Conservation (phyloP, 2,797 vertebrate genomes). For the Gymnodraco acuticeps region DNA sequence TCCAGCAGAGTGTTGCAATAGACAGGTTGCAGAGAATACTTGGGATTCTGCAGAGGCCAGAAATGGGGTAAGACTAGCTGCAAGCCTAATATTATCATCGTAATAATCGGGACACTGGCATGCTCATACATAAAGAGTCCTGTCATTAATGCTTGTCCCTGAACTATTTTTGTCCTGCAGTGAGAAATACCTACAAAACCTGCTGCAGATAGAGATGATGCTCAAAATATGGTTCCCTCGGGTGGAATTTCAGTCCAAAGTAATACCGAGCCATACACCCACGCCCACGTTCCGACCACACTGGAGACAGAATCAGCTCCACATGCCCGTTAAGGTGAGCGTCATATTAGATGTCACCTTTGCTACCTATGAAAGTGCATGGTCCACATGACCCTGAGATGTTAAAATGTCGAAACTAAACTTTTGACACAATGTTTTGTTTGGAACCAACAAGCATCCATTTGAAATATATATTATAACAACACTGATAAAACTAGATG, state of each 20-base stretch:
- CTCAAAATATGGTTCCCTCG: conserved; percentile 92
- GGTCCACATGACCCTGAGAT: neutral
- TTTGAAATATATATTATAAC: neutral
- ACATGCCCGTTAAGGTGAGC: conserved; percentile 74
- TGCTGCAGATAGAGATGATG: conserved; percentile 93
- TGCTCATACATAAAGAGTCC: neutral
- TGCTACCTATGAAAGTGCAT: neutral
- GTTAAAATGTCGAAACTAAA: neutral
- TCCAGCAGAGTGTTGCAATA: conserved; percentile 93
- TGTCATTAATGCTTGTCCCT: conserved; percentile 3
- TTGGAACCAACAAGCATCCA: neutral
- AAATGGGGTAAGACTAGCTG: conserved; percentile 88
- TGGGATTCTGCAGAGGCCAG: conserved; percentile 90
- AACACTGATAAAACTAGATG: neutral
- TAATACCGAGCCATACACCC: conserved; percentile 30
- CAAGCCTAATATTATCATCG: neutral
- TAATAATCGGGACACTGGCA: conserved; percentile 1
- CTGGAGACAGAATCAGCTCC: conserved; percentile 73
- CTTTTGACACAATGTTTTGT: neutral
- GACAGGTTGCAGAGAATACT: conserved; percentile 92
- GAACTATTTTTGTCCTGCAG: conserved; percentile 67
- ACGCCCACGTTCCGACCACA: conserved; percentile 50
- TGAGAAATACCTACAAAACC: conserved; percentile 88
- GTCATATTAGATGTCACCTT: neutral
- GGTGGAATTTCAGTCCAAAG: conserved; percentile 51